Base-by-base conservation (phyloP, 2,888 invertebrate genomes). In the Trichacis sp. region DNA sequence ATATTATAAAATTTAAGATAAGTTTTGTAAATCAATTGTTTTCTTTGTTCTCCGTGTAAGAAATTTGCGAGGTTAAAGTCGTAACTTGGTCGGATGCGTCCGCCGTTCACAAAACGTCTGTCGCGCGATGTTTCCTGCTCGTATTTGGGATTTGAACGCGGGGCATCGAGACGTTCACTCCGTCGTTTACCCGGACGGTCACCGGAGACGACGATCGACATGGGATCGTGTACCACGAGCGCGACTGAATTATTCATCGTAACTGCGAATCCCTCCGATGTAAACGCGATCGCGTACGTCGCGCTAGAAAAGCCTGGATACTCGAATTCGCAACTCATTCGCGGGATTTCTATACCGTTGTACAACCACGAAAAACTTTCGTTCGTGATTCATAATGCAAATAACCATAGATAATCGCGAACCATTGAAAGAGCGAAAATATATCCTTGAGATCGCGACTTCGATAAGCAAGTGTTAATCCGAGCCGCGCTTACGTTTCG, bases 101-200 rank as follows among this genome's bases (percentile, higher is more conserved):
- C 72, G 75, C 76, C 77, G 77, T 77, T 77, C 77, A 77, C 77
- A 74, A 71, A 76, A 77, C 69, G 68, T 70, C 65, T 74, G 72
- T 59, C 71, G 73, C 68, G 72, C 73, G n/a, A n/a, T 33, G 38
- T 38, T 38, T 75, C 70, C 70, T 68, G 65, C 67, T 67, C 70
- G 73, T 72, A 75, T 77, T 76, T 71, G 70, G 69, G 72, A 72
- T 76, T 65, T 70, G 46, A 57, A 52, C 58, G 68, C 58, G 62
- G 47, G 68, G 8, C 49, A 11, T 55, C 68, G 69, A 61, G 56
- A 64, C 67, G 56, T 64, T 71, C 70, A 69, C 75, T 73, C 69
- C 70, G 71, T 68, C 70, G 71, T 74, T 76, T 74, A 73, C 69
- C 71, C 59, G 51, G 38, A 19, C 59, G 56, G 42, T 18, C 60